Percentiles rank a stretch among this genome's conserved stretches.
Evolutionary conservation across 2,113 vertebrate species (phyloP).

Genomic region (Pantherophis guttatus): DNA sequence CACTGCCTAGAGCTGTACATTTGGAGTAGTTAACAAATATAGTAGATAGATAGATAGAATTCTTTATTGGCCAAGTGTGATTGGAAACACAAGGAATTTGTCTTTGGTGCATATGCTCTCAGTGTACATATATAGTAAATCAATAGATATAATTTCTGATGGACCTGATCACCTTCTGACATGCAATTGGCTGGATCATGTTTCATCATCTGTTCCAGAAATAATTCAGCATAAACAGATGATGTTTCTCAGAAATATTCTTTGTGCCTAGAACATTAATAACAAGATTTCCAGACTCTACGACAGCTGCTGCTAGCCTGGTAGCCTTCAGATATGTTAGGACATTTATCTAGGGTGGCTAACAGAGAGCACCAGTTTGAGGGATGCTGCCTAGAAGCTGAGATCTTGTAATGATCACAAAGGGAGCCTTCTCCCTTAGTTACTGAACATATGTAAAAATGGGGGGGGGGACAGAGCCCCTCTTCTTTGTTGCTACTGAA

Average conservation of each 20-base stretch:
- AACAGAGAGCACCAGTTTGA: neutral
- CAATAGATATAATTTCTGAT: neutral
- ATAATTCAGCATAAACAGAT: neutral
- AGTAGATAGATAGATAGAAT: neutral
- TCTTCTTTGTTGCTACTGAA: neutral
- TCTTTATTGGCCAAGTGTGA: neutral
- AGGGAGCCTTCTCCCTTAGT: neutral
- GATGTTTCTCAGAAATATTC: neutral
- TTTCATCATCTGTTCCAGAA: neutral
- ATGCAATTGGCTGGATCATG: neutral
- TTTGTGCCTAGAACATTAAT: neutral
- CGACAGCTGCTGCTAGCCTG: neutral
- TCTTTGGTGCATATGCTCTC: too few species aligned
- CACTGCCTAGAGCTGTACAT: neutral
- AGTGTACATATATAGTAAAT: neutral
- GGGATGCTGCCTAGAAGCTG: neutral
- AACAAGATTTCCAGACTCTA: neutral
- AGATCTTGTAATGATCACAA: neutral
- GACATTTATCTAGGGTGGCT: neutral
- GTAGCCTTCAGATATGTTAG: neutral
- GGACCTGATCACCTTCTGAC: neutral
- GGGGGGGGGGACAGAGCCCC: rapidly evolving
- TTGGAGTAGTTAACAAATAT: neutral
- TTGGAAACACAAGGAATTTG: too few species aligned
- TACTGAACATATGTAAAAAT: neutral